Conservation (phyloP, 2,797 vertebrate genomes). For the Aulostomus chinensis region DNA sequence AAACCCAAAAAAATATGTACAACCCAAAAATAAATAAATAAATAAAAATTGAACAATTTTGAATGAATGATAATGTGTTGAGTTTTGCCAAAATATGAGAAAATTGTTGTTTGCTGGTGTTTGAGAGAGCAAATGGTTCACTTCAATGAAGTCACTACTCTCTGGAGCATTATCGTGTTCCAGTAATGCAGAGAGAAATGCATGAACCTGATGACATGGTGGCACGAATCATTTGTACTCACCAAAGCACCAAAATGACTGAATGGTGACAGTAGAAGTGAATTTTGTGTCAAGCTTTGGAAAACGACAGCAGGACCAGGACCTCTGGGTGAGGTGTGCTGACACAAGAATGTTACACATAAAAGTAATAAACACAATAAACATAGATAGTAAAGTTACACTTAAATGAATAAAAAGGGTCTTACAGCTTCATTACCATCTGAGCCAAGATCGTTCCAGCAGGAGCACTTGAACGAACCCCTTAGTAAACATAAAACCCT, state of each 20-base stretch:
- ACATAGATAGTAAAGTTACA: conserved; percentile 27
- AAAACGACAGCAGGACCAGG: conserved; percentile 15
- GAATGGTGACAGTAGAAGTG: conserved; percentile 21
- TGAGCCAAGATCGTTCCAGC: conserved; percentile 40
- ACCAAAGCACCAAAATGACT: conserved; percentile 22
- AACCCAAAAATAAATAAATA: too few species aligned
- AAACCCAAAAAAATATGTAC: too few species aligned
- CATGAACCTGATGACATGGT: too few species aligned
- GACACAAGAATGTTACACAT: conserved; percentile 27
- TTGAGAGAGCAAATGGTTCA: background rate
- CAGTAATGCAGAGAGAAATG: too few species aligned
- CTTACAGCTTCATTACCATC: conserved; percentile 13
- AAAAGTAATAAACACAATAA: conserved; percentile 47
- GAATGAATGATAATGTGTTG: too few species aligned
- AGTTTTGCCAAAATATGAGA: too few species aligned
- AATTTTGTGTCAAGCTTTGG: conserved; percentile 27
- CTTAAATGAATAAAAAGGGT: conserved; percentile 40
- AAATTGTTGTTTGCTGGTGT: background rate
- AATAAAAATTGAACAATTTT: too few species aligned
- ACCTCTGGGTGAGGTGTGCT: conserved; percentile 6
- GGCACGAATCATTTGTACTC: too few species aligned
- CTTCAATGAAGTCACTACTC: background rate
- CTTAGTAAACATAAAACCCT: conserved; percentile 52
- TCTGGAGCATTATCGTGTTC: too few species aligned
- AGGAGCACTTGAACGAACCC: conserved; percentile 40